These are phyloP conservation scores for Sclerurus mexicanus DNA, from an alignment of 2,113 vertebrate species.

Conservation along the genomic window DNA sequence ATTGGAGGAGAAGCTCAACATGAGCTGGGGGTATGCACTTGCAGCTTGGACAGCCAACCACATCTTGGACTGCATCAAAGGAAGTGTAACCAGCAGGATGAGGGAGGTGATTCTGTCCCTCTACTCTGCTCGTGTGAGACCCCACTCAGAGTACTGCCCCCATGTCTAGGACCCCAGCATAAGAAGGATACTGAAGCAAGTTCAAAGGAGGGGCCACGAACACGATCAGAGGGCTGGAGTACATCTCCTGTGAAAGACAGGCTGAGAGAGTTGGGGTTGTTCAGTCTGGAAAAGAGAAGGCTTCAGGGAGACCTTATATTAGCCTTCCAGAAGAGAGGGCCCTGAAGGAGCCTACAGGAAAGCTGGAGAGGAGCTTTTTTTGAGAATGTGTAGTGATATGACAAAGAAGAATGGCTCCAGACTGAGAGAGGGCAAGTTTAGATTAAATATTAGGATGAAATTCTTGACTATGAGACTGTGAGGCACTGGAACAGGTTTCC, in stretches of 20 bases:
- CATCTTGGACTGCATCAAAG: background rate
- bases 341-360: background rate
- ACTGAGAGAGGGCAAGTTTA: background rate
- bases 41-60: background rate
- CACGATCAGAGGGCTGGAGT: background rate
- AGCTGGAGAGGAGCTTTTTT: background rate
- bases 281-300: background rate
- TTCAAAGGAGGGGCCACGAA: background rate
- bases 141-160: background rate
- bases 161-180: background rate
- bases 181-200: background rate
- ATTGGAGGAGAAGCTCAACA: background rate
- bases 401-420: background rate
- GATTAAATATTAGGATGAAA: background rate
- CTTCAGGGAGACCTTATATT: background rate
- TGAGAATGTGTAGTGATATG: background rate
- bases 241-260: background rate
- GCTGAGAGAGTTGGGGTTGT: background rate
- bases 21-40: background rate
- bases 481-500: background rate
- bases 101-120: background rate
- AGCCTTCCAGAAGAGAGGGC: background rate
- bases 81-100: accelerated
- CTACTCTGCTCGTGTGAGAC: background rate
- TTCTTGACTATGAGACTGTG: background rate